phyloP scores from a whole-genome alignment of 2,888 invertebrate genomes.

The Dolichomitus sp. region DNA sequence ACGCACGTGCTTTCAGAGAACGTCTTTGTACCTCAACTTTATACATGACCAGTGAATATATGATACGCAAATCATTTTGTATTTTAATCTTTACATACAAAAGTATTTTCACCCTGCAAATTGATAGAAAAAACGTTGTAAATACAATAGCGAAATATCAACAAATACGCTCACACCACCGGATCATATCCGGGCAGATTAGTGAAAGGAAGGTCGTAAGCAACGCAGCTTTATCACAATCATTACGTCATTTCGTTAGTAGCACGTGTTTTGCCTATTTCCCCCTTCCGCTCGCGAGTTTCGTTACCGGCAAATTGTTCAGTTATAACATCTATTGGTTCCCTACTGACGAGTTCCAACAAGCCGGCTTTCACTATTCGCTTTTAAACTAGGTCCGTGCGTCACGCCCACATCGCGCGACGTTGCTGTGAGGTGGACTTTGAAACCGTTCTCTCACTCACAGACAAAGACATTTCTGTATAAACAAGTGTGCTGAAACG shows the following conservation, averaged over 20 bases:
- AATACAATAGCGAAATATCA: background rate
- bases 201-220: background rate
- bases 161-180: background rate
- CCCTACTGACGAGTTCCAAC: background rate
- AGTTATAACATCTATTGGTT: background rate
- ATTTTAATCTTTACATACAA: too few species aligned
- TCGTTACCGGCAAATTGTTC: background rate
- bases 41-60: too few species aligned
- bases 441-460: background rate
- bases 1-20: too few species aligned
- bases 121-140: too few species aligned
- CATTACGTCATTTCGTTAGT: background rate
- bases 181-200: background rate
- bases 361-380: slow-evolving; percentile 5
- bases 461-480: background rate
- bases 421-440: background rate
- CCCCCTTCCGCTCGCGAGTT: background rate
- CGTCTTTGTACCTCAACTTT: too few species aligned
- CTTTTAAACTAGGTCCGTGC: slow-evolving; percentile 4
- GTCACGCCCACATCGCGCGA: background rate
- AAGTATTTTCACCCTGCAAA: too few species aligned
- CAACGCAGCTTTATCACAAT: background rate
- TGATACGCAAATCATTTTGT: background rate
- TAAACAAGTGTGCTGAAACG: slow-evolving; percentile 8
- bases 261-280: slow-evolving; percentile 9